Evolutionary conservation across 2,888 invertebrate genomes (phyloP).

Genomic region (Ptychoptera contaminata): DNA sequence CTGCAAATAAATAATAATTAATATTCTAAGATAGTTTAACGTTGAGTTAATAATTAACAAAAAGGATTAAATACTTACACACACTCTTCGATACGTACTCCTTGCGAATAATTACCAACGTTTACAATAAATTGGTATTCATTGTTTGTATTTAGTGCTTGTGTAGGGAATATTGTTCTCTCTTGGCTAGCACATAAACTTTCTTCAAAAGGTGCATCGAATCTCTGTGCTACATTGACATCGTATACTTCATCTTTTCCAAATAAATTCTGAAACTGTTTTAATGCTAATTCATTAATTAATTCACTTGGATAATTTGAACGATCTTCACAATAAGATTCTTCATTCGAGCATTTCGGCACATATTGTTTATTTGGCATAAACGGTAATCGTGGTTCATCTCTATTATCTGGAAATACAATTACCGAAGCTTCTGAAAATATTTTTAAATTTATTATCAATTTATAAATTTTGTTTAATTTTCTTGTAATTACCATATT

Average conservation of each 20-base stretch:
- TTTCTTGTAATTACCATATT: too few species aligned
- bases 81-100: constrained; percentile 58
- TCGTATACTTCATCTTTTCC: constrained; percentile 23
- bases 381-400: neutral
- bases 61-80: constrained; percentile 35
- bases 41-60: constrained; percentile 2
- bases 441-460: too few species aligned
- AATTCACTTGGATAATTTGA: constrained; percentile 30
- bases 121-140: constrained; percentile 57
- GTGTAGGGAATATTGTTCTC: constrained; percentile 40
- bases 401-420: constrained; percentile 12
- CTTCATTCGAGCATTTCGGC: constrained; percentile 15
- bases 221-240: constrained; percentile 33
- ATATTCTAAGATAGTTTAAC: neutral
- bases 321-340: constrained; percentile 31
- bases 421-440: constrained; percentile 9
- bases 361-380: constrained; percentile 3
- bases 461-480: too few species aligned
- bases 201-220: constrained; percentile 27
- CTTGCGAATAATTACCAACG: constrained; percentile 47
- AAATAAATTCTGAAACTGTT: constrained; percentile 22
- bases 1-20: constrained; percentile 20
- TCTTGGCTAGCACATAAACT: constrained; percentile 32
- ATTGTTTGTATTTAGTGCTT: constrained; percentile 40
- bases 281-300: constrained; percentile 19